phyloP scores from a whole-genome alignment of 2,113 vertebrate species.

The Verasper variegatus region DNA sequence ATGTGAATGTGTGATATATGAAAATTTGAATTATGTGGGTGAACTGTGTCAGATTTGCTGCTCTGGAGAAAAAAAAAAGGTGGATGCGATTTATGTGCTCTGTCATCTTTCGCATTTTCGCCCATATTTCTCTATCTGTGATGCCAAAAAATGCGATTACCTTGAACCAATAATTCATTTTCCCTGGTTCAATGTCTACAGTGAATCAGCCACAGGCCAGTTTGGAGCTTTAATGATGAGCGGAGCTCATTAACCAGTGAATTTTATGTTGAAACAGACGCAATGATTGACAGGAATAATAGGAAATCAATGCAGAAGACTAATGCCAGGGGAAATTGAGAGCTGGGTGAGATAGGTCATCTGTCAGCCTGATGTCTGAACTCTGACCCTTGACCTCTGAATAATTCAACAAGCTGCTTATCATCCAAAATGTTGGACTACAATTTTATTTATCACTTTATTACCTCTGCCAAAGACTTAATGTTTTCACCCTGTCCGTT shows the following conservation, averaged over 20 bases:
- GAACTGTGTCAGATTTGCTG: conserved; percentile 56
- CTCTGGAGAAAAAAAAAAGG: conserved; percentile 36
- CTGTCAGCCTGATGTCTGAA: conserved; percentile 53
- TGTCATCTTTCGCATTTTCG: conserved; percentile 46
- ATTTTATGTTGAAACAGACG: conserved; percentile 57
- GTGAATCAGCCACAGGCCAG: conserved; percentile 39
- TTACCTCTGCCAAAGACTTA: too few species aligned
- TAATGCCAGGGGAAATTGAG: conserved; percentile 36
- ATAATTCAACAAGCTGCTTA: conserved; percentile 24
- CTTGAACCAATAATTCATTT: conserved; percentile 43
- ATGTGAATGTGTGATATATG: conserved; percentile 56
- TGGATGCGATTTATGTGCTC: conserved; percentile 50
- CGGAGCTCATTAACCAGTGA: conserved; percentile 61
- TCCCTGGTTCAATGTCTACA: conserved; percentile 5
- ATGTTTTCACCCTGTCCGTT: too few species aligned
- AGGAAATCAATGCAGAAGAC: conserved; percentile 66
- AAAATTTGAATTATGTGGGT: conserved; percentile 58
- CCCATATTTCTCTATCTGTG: conserved; percentile 48
- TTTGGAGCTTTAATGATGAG: conserved; percentile 41
- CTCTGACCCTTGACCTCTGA: conserved; percentile 60
- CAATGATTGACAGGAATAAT: conserved; percentile 46
- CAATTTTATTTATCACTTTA: conserved; percentile 14
- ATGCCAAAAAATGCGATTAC: conserved; percentile 49
- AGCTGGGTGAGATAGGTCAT: conserved; percentile 44
- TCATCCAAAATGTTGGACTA: conserved; percentile 24